These are phyloP conservation scores for Cochlearius cochlearius DNA, from an alignment of 2,113 vertebrate species.

Conservation along the genomic window DNA sequence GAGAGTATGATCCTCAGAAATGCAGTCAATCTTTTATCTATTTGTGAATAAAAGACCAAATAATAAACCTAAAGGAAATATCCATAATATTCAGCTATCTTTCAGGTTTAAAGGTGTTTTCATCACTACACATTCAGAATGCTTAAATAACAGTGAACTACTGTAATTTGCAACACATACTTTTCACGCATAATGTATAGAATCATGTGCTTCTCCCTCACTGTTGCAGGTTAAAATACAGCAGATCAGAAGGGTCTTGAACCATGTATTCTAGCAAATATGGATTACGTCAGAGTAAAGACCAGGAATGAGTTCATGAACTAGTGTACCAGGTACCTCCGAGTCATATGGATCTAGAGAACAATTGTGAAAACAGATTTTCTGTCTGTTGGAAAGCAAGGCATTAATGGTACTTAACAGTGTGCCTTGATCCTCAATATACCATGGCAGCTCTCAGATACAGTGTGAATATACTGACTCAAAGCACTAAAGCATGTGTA, in stretches of 20 bases:
- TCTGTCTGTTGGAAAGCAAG: not conserved
- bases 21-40: not conserved
- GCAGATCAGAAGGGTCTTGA: not conserved
- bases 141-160: not conserved
- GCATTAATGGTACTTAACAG: rapidly evolving
- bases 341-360: not conserved
- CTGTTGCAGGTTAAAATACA: not conserved
- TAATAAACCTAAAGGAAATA: not conserved
- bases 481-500: not conserved
- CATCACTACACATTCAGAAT: not conserved
- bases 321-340: not conserved
- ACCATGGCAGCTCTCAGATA: not conserved
- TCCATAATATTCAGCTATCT: not conserved
- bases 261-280: not conserved
- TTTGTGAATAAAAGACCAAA: not conserved
- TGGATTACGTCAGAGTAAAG: not conserved
- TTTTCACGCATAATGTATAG: not conserved
- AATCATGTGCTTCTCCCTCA: not conserved
- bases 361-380: not conserved
- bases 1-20: not conserved
- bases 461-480: not conserved
- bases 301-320: not conserved
- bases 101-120: not conserved
- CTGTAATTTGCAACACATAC: not conserved
- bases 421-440: not conserved